Evolutionary conservation across 2,888 invertebrate genomes (phyloP).

Genomic region (Synergus gifuensis): DNA sequence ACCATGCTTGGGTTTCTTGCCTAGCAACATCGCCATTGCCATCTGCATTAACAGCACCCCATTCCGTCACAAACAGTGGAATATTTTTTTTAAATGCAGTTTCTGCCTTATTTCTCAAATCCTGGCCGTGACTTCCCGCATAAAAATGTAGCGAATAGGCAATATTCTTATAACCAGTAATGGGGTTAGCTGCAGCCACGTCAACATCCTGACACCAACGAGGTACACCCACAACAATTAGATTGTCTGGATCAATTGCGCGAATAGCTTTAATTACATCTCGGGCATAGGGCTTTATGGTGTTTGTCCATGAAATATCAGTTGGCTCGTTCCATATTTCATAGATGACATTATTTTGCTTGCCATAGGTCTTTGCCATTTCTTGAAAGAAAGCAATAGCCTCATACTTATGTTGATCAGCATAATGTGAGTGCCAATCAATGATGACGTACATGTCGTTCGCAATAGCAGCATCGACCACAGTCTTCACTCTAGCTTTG

Average conservation of each 20-base stretch:
- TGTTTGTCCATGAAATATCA: background rate
- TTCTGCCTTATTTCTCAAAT: background rate
- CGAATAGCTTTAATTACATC: background rate
- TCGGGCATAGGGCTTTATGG: background rate
- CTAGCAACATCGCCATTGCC: background rate
- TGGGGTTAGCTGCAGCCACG: too few relatives aligned
- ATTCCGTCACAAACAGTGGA: background rate
- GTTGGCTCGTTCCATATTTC: background rate
- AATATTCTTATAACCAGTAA: background rate
- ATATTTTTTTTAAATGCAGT: background rate
- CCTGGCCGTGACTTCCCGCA: background rate
- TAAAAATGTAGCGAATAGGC: background rate
- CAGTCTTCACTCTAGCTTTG: background rate
- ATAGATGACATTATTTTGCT: background rate
- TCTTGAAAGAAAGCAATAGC: background rate
- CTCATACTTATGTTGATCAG: background rate
- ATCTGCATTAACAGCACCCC: background rate
- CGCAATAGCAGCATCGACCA: background rate
- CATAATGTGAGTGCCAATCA: background rate
- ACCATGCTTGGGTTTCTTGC: background rate
- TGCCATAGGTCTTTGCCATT: background rate
- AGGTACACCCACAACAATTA: background rate
- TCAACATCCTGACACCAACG: background rate
- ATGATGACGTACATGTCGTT: background rate
- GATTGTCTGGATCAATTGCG: background rate